Percentiles rank a stretch among this genome's conserved stretches.
These are phyloP conservation scores for Tanytarsus gracilentus DNA, from an alignment of 2,888 invertebrate genomes.

Conservation along the genomic window DNA sequence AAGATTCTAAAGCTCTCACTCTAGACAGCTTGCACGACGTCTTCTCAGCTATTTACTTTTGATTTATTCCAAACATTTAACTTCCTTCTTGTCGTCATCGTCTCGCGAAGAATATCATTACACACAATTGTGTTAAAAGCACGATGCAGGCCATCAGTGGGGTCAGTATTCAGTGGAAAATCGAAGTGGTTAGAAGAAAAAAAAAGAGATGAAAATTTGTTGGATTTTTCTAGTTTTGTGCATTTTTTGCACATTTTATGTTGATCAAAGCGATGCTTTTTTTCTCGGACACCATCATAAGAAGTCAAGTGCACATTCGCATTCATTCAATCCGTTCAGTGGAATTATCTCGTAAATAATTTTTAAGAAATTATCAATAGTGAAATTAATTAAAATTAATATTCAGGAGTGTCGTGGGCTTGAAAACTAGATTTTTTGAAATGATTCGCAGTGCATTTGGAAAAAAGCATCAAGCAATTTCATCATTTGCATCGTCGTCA, in stretches of 20 bases:
- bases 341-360: conserved; percentile 2
- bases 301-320: background rate
- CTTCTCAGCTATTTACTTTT: background rate
- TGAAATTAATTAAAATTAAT: background rate
- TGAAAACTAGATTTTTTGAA: background rate
- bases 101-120: background rate
- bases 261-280: conserved; percentile 5
- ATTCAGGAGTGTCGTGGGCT: background rate
- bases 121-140: background rate
- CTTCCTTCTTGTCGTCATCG: background rate
- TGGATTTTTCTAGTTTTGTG: background rate
- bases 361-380: background rate
- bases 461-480: background rate
- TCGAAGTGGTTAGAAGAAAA: background rate
- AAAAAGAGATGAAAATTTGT: conserved; percentile 3
- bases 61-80: conserved; percentile 1
- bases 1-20: too few relatives aligned
- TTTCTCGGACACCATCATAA: background rate
- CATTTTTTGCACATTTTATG: background rate
- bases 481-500: background rate
- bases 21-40: too few relatives aligned
- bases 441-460: background rate
- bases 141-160: background rate
- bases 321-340: background rate
- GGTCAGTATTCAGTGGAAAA: background rate